Base-by-base conservation (phyloP, 2,113 vertebrate species). In the Galemys pyrenaicus region DNA sequence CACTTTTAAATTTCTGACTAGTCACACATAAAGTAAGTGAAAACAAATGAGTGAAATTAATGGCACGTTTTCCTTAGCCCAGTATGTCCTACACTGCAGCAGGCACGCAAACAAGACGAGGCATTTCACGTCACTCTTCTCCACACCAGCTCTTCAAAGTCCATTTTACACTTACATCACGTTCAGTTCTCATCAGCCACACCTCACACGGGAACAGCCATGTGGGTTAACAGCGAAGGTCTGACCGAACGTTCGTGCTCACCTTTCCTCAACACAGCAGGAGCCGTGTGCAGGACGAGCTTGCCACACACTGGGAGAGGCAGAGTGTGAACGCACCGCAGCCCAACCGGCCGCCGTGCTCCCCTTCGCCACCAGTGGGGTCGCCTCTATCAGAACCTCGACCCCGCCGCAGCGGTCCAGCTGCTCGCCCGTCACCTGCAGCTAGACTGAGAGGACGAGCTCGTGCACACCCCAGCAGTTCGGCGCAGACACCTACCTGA, bases 401-500 rank as follows among this genome's bases (percentile, higher is more conserved):
- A n/a, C 26, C 10, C 41, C 9, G 13, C 49, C 49, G 13, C 49
- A 12, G 49, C 44, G 9, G 44, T 44, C 9, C 44, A 6, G 44
- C 44, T 4, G 51, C 2, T 13, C 28, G 39, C 32, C 26, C 16
- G 19, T 16, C 20, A 56, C 51, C 37, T 17, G 12, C 20, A 83
- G n/a, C 46, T 64, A 60, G 30, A 68, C 10, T 13, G 1, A 28
- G 64, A 84, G 44, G 5, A 0, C 17, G 19, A 1, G 9, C 51
- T 68, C 0, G 44, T 26, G n/a, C n/a, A n/a, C n/a, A n/a, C n/a
- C n/a, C n/a, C n/a, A n/a, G n/a, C n/a, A n/a, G n/a, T n/a, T n/a
- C n/a, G n/a, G n/a, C n/a, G n/a, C n/a, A n/a, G n/a, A 30, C 77
- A 96, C 98, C n/a, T 98, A 99, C 99, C 99, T 99, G 96, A 99